Base-by-base conservation (phyloP, 2,797 vertebrate genomes). In the Phyllotis vaccarum region DNA sequence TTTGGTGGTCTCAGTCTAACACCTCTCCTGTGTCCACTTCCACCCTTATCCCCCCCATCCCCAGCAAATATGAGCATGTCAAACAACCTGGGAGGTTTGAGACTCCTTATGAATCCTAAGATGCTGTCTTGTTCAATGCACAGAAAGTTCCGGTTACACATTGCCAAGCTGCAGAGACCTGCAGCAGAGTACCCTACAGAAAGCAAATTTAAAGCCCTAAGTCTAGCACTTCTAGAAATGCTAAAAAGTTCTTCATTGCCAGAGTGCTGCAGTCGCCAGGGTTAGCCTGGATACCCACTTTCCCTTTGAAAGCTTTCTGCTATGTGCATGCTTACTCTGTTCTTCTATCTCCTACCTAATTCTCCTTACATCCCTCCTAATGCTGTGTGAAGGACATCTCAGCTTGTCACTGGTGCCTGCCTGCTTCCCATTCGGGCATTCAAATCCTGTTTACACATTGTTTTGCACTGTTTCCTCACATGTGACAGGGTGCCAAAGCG, bases 401-500 rank as follows among this genome's bases (percentile, higher is more conserved):
- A 62, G 52, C 92, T 70, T 87, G 86, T 90, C 34, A 81, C 49
- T 10, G 60, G 74, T 10, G 43, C 54, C 74, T 12, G 31, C 83
- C 66, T 1, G 34, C n/a, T 6, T 92, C 89, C 89, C 52, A n/a
- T 5, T 29, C 4, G 82, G 91, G 68, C 85, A 86, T 94, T 93
- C 91, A 64, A n/a, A 81, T 81, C 86, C 91, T 97, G 89, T 95
- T 96, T 96, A 94, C 52, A 89, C 78, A 93, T 95, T 85, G 92
- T 93, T 96, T 96, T 97, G 58, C 82, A 91, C 97, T 96, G 3
- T 98, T 92, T 98, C 89, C 96, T 97, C 97, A 95, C 96, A 29
- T 94, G 86, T 98, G 96, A 97, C 97, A 99, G 99, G 99, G 99
- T 98, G 99, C 99, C 97, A 99, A 99, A 99, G 99, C 99, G 0